phyloP scores from a whole-genome alignment of 1,140 invertebrate genomes.

The Popillia japonica region DNA sequence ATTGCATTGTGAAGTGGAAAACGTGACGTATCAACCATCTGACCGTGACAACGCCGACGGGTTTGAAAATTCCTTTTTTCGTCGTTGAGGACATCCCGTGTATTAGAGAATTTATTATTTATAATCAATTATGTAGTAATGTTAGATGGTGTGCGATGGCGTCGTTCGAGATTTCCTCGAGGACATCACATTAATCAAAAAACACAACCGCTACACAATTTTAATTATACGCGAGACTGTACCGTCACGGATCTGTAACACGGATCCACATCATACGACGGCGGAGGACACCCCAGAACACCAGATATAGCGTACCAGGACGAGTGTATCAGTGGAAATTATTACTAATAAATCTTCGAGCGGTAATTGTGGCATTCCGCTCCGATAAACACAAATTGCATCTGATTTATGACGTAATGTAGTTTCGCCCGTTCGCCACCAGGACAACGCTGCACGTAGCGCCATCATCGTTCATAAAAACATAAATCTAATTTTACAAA shows the following conservation, averaged over 20 bases:
- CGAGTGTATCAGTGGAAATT: not conserved
- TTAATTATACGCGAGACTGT: not conserved
- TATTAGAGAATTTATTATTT: too few relatives aligned
- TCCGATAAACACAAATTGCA: constrained; percentile 37
- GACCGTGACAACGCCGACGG: not conserved
- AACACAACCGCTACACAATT: not conserved
- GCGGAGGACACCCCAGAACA: not conserved
- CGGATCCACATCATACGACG: not conserved
- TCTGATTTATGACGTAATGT: constrained; percentile 31
- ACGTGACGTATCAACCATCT: constrained; percentile 30
- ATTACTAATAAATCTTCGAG: constrained; percentile 36
- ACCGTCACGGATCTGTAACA: not conserved
- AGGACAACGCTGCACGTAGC: not conserved
- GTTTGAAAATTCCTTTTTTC: not conserved
- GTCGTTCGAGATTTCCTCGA: not conserved
- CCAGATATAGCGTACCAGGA: not conserved
- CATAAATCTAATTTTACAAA: not conserved
- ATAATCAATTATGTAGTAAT: too few relatives aligned
- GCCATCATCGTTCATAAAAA: not conserved
- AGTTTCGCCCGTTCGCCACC: not conserved
- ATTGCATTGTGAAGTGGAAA: not conserved
- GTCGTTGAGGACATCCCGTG: too few relatives aligned
- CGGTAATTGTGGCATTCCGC: constrained; percentile 38
- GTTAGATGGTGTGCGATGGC: too few relatives aligned
- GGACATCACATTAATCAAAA: not conserved